Conservation (phyloP, 2,888 invertebrate species). For the Osedax fenrisi region DNA sequence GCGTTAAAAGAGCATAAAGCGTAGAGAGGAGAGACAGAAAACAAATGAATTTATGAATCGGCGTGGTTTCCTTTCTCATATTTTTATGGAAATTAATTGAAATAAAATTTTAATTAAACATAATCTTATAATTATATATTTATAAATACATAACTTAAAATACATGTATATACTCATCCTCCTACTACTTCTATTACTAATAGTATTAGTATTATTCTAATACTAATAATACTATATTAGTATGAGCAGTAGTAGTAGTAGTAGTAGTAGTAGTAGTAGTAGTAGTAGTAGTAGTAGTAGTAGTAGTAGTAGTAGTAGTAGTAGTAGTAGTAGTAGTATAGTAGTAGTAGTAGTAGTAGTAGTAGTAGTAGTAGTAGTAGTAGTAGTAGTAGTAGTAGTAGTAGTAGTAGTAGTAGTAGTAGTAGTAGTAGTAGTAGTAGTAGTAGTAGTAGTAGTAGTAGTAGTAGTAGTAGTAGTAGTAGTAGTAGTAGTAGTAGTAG, state of each 20-base stretch:
- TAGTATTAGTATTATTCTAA: too few species aligned
- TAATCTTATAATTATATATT: too few species aligned
- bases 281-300: slow-evolving; percentile 2
- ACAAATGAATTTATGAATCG: too few species aligned
- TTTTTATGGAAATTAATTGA: too few species aligned
- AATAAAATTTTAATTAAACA: too few species aligned
- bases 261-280: not conserved
- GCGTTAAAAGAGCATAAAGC: too few species aligned
- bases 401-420: slow-evolving; percentile 2
- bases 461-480: not conserved
- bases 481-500: too few species aligned
- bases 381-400: slow-evolving; percentile 2
- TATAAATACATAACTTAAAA: too few species aligned
- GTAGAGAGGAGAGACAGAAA: too few species aligned
- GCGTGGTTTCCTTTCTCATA: too few species aligned
- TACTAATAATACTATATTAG: not conserved
- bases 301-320: not conserved
- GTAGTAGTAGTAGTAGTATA: slow-evolving; percentile 2
- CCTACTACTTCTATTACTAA: too few species aligned
- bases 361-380: slow-evolving; percentile 2
- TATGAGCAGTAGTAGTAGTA: not conserved
- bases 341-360: slow-evolving; percentile 2
- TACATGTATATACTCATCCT: too few species aligned
- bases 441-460: slow-evolving; percentile 2
- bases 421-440: slow-evolving; percentile 2